These are phyloP conservation scores for Trichonephila clavipes DNA, from an alignment of 1,140 invertebrate genomes.

Conservation along the genomic window DNA sequence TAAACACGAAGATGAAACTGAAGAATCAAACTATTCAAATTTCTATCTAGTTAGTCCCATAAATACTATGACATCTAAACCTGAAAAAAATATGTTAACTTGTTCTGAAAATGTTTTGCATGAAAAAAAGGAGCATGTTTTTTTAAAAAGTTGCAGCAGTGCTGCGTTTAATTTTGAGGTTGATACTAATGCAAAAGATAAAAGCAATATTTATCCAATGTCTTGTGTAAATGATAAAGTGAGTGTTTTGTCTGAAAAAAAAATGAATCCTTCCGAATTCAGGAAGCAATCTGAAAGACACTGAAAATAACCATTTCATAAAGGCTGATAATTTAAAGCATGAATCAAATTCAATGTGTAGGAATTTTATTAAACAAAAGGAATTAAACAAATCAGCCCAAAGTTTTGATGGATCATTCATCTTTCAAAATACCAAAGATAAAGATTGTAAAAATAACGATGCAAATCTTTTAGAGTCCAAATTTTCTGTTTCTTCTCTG, in stretches of 20 bases:
- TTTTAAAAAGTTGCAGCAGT: not conserved
- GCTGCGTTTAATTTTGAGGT: not conserved
- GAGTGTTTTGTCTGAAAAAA: not conserved
- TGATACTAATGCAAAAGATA: not conserved
- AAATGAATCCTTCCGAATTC: too few relatives aligned
- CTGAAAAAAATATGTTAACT: not conserved
- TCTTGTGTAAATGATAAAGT: not conserved
- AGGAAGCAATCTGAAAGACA: not conserved
- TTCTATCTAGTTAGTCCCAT: not conserved
- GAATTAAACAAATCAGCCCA: not conserved
- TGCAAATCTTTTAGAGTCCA: constrained; percentile 10
- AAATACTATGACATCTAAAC: not conserved
- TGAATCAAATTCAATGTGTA: not conserved
- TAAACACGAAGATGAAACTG: not conserved
- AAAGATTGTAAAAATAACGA: constrained; percentile 14
- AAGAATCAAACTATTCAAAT: not conserved
- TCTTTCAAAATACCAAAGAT: not conserved
- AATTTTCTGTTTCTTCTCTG: constrained; percentile 1
- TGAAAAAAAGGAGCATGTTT: not conserved
- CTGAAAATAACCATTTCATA: not conserved
- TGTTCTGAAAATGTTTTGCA: not conserved
- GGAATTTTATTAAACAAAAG: not conserved
- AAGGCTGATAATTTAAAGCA: not conserved
- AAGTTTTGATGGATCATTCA: constrained; percentile 21
- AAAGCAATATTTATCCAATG: not conserved